Conservation (phyloP, 2,113 vertebrate species). For the Syngnathoides biaculeatus region DNA sequence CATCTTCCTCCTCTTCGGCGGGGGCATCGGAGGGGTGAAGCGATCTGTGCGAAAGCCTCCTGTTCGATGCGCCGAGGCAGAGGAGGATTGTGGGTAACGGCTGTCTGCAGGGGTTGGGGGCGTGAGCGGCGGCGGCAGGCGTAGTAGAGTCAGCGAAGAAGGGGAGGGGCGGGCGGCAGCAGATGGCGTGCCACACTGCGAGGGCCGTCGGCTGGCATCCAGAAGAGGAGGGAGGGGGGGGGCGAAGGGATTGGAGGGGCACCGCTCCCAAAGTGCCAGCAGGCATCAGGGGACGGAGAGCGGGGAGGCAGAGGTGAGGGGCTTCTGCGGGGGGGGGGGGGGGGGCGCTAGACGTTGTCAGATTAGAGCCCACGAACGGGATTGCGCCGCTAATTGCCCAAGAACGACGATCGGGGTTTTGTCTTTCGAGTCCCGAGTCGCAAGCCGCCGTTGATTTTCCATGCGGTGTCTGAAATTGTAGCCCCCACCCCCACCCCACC, state of each 20-base stretch:
- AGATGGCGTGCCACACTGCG: conserved; percentile 76
- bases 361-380: conserved; percentile 57
- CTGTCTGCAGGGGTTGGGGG: conserved; percentile 65
- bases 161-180: conserved; percentile 60
- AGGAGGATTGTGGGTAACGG: conserved; percentile 73
- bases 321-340: conserved; percentile 54
- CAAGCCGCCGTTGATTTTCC: conserved; percentile 55
- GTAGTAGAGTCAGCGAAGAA: conserved; percentile 29
- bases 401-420: conserved; percentile 50
- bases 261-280: conserved; percentile 73
- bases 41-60: conserved; percentile 76
- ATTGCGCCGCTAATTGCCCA: conserved; percentile 64
- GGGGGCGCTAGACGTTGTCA: conserved; percentile 49
- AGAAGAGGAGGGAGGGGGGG: conserved; percentile 66
- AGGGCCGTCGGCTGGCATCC: conserved; percentile 79
- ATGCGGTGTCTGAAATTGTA: conserved; percentile 37
- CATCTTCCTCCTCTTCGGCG: conserved; percentile 57
- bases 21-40: conserved; percentile 72
- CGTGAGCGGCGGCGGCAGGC: conserved; percentile 21
- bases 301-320: conserved; percentile 59
- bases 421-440: conserved; percentile 50
- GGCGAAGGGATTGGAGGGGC: conserved; percentile 57
- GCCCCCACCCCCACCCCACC: too few relatives aligned
- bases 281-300: conserved; percentile 74
- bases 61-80: conserved; percentile 70